Base-by-base conservation (phyloP, 2,888 invertebrate genomes). In the Oegoconia quadripuncta region DNA sequence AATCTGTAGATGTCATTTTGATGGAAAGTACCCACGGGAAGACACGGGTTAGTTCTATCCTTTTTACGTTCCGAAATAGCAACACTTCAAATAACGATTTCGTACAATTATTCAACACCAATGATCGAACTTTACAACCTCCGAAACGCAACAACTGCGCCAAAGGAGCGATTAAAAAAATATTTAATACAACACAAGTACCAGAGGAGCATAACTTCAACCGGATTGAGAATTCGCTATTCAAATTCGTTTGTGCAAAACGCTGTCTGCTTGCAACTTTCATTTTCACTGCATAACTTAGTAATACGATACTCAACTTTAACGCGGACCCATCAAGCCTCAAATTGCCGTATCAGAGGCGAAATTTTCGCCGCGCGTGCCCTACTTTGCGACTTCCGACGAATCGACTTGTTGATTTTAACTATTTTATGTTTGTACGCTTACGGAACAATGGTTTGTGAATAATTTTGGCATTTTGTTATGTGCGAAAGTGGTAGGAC, bases 201-300 rank as follows among this genome's bases (percentile, higher is more conserved):
- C 9, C 9, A 26, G 14, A 17, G 34, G 5, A 34, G 11, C 12
- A 34, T 25, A 34, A 16, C 16, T 17, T 29, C 15, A 34, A 15
- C 18, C 29, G 25, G 34, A 33, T 41, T 41, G 34, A 20, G 36
- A 59, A 52, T 61, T 56, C 22, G 26, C 31, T 78, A 86, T 84
- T 83, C 80, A 81, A 83, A 84, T 82, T 78, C 71, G 72, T 76
- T 73, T 75, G 75, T 81, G 83, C 81, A 76, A 84, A 84, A 76
- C 71, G 70, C 54, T 60, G 67, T 63, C 61, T 44, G 56, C 51
- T 56, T 65, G 64, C 65, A 72, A 83, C 86, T 84, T 84, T 86
- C 86, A 65, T 82, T 86, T 86, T 86, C 86, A 77, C 75, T 70
- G 35, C 40, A 34, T 41, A 15, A 29, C 14, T 9, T 16, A 12